Conservation (phyloP, 2,888 invertebrate species). For the Perdita meconis region DNA sequence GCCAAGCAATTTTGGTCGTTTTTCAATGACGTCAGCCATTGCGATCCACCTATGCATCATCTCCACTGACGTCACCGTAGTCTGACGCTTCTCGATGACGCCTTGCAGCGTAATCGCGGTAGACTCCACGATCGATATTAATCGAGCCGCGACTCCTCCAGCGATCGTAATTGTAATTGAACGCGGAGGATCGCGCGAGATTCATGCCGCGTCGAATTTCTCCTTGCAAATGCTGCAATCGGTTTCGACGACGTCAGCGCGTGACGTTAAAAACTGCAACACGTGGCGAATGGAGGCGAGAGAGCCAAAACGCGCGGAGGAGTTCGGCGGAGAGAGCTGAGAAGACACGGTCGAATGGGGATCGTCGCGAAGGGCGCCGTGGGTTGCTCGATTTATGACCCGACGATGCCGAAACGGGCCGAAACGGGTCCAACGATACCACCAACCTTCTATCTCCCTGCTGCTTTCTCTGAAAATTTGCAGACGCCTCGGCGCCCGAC, state of each 20-base stretch:
- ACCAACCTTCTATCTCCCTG: slow-evolving; percentile 13
- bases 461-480: slow-evolving; percentile 45
- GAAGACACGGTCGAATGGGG: too few species aligned
- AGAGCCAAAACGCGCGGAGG: not conserved
- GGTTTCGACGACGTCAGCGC: slow-evolving; percentile 19
- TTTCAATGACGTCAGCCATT: not conserved
- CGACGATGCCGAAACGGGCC: not conserved
- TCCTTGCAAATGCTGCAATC: slow-evolving; percentile 10
- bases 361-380: not conserved
- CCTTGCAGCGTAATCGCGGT: not conserved
- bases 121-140: not conserved
- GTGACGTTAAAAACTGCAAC: slow-evolving; percentile 43
- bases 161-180: slow-evolving; percentile 13
- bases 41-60: not conserved
- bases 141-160: not conserved
- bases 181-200: not conserved
- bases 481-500: slow-evolving; percentile 76
- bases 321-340: too few species aligned
- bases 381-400: slow-evolving; percentile 65
- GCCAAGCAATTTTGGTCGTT: too few species aligned
- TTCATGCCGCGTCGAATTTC: not conserved
- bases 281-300: slow-evolving; percentile 26
- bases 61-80: too few species aligned
- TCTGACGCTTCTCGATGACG: not conserved
- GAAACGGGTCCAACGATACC: not conserved